Evolutionary conservation across 2,888 invertebrate genomes (phyloP), one percentile per base, ranked within the genome.

Genomic region (Torymus texanus): DNA sequence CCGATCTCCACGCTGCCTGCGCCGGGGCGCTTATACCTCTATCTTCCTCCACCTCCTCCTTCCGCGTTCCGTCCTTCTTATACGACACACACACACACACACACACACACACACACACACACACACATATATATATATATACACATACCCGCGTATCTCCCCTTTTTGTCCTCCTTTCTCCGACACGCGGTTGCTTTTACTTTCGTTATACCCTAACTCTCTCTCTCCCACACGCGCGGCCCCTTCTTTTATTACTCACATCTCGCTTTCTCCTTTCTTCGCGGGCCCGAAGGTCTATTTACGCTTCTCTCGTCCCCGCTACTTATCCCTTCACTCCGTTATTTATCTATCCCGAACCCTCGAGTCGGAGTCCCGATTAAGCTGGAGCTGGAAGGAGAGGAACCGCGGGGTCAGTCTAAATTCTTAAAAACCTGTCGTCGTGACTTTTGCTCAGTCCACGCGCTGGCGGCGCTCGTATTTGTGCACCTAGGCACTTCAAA

Each of bases 321-420:
- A 21, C 66, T 58, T 58, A 66, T n/a, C 5, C 16, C 41, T 70
- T 14, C 8, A 11, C 16, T 59, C 10, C 3, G 41, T n/a, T 53
- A 53, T 72, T 72, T 56, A 73, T 56, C 41, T 65, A 65, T 56
- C 21, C 55, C 51, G 65, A 29, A 8, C 56, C 21, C 63, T 65
- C 51, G 29, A 56, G 51, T 16, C 10, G 41, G 56, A 41, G 18
- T 62, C 24, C 58, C 29, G 55, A 73, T 62, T 62, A 56, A 41
- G 50, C 56, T 14, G 29, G 41, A 8, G 51, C 56, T n/a, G 14
- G 2, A 41, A 29, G 0, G 24, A 53, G 16, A 12, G 51, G 21
- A 2, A 61, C 51, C 24, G 11, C n/a, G 8, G 18, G 50, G 8
- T 56, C 56, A 24, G 18, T 65, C 4, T 73, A 65, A 73, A 73